A percentile compares a stretch with the other conserved stretches of the same genome.
Evolutionary conservation across 1,140 invertebrate species (phyloP).

Genomic region (Propsilocerus akamusi): DNA sequence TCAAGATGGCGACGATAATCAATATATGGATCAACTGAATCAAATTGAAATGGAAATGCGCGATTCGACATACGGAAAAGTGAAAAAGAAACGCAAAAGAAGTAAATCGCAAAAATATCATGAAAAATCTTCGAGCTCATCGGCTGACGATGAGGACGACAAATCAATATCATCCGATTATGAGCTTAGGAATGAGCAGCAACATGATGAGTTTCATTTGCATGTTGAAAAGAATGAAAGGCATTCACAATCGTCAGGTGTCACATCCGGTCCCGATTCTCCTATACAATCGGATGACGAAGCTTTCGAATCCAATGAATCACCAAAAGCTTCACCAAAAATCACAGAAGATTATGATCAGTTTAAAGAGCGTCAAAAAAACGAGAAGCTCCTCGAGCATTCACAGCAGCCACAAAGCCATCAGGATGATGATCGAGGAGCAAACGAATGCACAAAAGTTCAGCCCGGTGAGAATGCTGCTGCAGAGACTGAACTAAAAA

Average conservation of each 20-base stretch:
- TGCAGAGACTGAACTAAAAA: not conserved
- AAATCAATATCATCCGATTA: slow-evolving; percentile 12
- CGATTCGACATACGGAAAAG: not conserved
- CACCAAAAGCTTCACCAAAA: slow-evolving; percentile 6
- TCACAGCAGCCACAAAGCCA: not conserved
- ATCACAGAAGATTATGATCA: slow-evolving; percentile 8
- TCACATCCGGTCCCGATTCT: slow-evolving; percentile 72
- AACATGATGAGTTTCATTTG: slow-evolving; percentile 8
- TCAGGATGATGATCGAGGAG: slow-evolving; percentile 10
- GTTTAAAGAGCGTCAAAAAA: slow-evolving; percentile 8
- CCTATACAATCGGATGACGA: slow-evolving; percentile 41
- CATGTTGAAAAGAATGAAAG: slow-evolving; percentile 15
- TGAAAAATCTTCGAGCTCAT: slow-evolving; percentile 10
- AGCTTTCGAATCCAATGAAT: not conserved
- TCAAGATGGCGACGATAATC: slow-evolving; percentile 11
- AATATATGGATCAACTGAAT: slow-evolving; percentile 7
- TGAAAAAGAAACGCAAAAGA: slow-evolving; percentile 8
- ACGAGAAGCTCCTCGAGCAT: slow-evolving; percentile 6
- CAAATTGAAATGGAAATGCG: slow-evolving; percentile 10
- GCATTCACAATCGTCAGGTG: slow-evolving; percentile 45
- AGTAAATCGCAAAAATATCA: not conserved
- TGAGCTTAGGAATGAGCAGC: slow-evolving; percentile 15
- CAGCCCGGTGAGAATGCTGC: not conserved
- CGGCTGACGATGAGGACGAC: slow-evolving; percentile 19
- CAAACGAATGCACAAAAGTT: not conserved